Evolutionary conservation across 2,888 invertebrate genomes (phyloP).

Genomic region (Heterodera filipjevi): DNA sequence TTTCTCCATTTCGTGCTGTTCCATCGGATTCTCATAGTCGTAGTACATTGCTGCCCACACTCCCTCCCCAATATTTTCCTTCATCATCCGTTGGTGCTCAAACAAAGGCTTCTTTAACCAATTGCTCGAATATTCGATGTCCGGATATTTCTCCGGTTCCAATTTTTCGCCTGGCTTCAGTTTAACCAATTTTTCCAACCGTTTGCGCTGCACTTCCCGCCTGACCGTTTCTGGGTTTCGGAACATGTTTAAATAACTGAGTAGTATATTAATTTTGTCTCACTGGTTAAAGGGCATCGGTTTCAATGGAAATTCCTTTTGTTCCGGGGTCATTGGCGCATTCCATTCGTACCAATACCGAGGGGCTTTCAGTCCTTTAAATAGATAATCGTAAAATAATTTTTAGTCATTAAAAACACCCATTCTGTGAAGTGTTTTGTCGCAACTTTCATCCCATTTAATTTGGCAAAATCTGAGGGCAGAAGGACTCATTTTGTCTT

Average conservation of each 20-base stretch:
- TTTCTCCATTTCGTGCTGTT: slow-evolving; percentile 32
- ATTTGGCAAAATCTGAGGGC: slow-evolving; percentile 90
- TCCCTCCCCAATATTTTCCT: slow-evolving; percentile 42
- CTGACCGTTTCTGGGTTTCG: slow-evolving; percentile 25
- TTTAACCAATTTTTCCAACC: slow-evolving; percentile 72
- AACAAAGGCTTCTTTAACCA: slow-evolving; percentile 53
- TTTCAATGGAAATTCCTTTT: slow-evolving; percentile 81
- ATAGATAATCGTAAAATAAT: slow-evolving; percentile 1
- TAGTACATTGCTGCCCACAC: slow-evolving; percentile 42
- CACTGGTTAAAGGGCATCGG: slow-evolving; percentile 68
- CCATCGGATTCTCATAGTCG: slow-evolving; percentile 41
- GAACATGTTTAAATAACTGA: slow-evolving; percentile 79
- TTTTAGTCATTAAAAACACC: slow-evolving; percentile 39
- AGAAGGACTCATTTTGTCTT: slow-evolving; percentile 82
- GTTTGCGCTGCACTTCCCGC: slow-evolving; percentile 76
- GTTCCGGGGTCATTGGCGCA: slow-evolving; percentile 75
- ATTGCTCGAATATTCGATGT: slow-evolving; percentile 58
- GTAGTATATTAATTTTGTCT: slow-evolving; percentile 49
- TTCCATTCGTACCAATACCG: slow-evolving; percentile 88
- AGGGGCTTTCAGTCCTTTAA: slow-evolving; percentile 72
- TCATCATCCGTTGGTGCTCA: slow-evolving; percentile 47
- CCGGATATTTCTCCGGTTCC: slow-evolving; percentile 53
- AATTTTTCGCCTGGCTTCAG: slow-evolving; percentile 26
- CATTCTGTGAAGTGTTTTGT: slow-evolving; percentile 77
- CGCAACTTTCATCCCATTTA: slow-evolving; percentile 84